Base-by-base conservation (phyloP, 2,888 invertebrate species). In the Sarcophaga variegata region DNA sequence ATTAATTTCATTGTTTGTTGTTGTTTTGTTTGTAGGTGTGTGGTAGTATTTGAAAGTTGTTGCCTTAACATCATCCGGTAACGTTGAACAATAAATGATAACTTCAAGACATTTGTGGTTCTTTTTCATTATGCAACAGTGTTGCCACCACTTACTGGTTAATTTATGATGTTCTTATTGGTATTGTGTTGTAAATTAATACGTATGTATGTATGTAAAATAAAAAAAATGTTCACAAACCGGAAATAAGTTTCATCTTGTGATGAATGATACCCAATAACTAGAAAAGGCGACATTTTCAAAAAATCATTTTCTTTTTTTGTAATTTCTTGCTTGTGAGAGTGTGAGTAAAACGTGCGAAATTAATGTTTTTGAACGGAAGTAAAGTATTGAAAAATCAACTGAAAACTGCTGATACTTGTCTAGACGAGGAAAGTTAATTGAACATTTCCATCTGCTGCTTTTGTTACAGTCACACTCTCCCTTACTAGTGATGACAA, bases 91-190 rank as follows among this genome's bases (percentile, higher is more conserved):
- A 45, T 22, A 62, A 71, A 75, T 75, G 45, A 45, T 71, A 2
- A 37, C 10, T 66, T 49, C 4, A 14, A 69, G 62, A 63, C 60
- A 71, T 47, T 83, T 83, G 63, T 80, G 80, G 66, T 37, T 37
- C 75, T 49, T 81, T 76, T 75, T 75, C 75, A 76, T 76, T 81
- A 81, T 27, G 76, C 75, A 47, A 10, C 62, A 60, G 64, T 76
- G 60, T 22, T 62, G 10, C 4, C 54, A 14, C 27, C 72, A 66
- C 59, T 14, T 63, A 64, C n/a, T 74, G 17, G 17, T 59, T 59
- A 6, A 2, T 59, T 59, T 59, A 17, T 59, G n/a, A 59, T 59
- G 17, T n/a, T 59, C 2, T n/a, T 17, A 59, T 59, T 59, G 59
- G 37, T 37, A 6, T 37, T 37, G 37, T 37, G 6, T 37, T 37